These are phyloP conservation scores for Menura novaehollandiae DNA, from an alignment of 2,113 vertebrate species.

Conservation along the genomic window DNA sequence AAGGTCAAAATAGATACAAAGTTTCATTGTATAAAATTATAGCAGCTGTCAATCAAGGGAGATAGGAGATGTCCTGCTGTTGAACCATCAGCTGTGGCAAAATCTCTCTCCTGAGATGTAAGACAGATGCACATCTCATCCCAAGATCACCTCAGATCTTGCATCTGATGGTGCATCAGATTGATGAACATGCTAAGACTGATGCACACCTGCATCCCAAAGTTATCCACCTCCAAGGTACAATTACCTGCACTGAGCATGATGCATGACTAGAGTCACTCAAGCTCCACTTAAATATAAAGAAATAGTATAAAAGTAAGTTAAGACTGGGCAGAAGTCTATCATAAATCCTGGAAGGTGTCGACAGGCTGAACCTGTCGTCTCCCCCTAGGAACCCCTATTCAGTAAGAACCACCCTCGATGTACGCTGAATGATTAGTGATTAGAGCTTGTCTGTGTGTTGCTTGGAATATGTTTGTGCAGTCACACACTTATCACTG, in stretches of 20 bases:
- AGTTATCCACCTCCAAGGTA: neutral
- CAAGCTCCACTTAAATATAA: neutral
- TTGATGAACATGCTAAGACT: no score
- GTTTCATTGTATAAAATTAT: neutral
- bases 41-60: neutral
- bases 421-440: neutral
- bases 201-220: neutral
- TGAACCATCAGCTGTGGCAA: neutral
- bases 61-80: neutral
- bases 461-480: neutral
- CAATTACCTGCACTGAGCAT: neutral
- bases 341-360: accelerated
- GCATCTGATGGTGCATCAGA: no score
- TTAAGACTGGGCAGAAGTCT: neutral
- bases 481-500: neutral
- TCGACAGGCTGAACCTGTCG: neutral
- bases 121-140: neutral
- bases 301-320: neutral
- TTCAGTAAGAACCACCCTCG: neutral
- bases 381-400: neutral
- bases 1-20: neutral
- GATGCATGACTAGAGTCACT: neutral
- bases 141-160: neutral
- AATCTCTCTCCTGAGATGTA: neutral
- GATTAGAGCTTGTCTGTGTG: neutral